A percentile compares a stretch with the other conserved stretches of the same genome.
Evolutionary conservation across 1,140 invertebrate species (phyloP).

Genomic region (Drosophila cardini): DNA sequence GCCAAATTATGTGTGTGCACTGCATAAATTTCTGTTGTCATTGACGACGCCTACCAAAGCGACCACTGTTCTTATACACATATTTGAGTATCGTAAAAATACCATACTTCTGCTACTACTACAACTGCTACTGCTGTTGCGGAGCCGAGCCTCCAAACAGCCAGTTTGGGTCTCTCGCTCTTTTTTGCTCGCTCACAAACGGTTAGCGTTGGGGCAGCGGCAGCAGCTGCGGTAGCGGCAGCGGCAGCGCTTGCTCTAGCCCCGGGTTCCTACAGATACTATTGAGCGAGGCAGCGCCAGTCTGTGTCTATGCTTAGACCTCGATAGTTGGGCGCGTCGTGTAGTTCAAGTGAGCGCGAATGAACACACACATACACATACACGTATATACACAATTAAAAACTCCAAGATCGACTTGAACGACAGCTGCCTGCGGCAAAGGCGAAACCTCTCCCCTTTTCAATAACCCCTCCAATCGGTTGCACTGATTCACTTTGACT

Average conservation of each 20-base stretch:
- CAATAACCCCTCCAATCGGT: conserved; percentile 12
- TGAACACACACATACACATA: conserved; percentile 9
- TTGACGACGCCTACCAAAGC: conserved; percentile 4
- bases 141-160: conserved; percentile 49
- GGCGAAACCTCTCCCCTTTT: conserved; percentile 1
- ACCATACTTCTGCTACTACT: not conserved
- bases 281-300: conserved; percentile 46
- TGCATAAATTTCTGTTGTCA: conserved; percentile 17
- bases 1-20: too few relatives aligned
- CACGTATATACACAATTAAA: not conserved
- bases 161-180: conserved; percentile 34
- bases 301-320: conserved; percentile 64
- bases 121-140: not conserved
- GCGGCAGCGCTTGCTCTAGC: conserved; percentile 27
- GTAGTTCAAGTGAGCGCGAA: conserved; percentile 17
- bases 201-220: conserved; percentile 31
- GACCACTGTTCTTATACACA: not conserved
- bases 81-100: conserved; percentile 1
- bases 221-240: conserved; percentile 15
- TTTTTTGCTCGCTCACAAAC: conserved; percentile 23
- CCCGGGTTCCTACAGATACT: conserved; percentile 46
- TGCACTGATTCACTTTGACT: not conserved
- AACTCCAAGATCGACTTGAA: conserved; percentile 51
- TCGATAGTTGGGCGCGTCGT: conserved; percentile 59
- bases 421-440: not conserved